These are phyloP conservation scores for Pandemis heparana DNA, from an alignment of 2,888 invertebrate genomes.

Conservation along the genomic window DNA sequence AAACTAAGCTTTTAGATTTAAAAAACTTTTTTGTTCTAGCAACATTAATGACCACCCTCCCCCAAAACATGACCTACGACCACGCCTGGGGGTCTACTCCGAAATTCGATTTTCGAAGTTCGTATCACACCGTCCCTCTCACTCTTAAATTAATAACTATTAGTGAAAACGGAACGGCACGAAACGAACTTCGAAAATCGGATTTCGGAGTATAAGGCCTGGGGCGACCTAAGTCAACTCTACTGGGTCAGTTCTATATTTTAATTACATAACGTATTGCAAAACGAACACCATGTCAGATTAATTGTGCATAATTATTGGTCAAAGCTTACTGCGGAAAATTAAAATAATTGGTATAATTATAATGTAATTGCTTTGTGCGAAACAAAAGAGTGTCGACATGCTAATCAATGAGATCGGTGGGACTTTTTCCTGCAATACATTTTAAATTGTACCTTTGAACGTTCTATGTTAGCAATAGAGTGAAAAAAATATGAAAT, in stretches of 20 bases:
- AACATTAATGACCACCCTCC: no score
- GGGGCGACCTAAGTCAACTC: neutral
- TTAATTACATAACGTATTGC: constrained; percentile 27
- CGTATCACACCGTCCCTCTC: no score
- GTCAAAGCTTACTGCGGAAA: constrained; percentile 10
- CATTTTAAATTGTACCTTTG: neutral
- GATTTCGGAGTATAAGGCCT: no score
- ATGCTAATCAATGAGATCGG: neutral
- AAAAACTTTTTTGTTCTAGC: no score
- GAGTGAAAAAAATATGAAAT: no score
- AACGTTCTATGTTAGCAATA: no score
- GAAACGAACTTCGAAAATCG: no score
- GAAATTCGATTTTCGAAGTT: no score
- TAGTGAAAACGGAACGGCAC: no score
- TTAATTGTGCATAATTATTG: constrained; percentile 38
- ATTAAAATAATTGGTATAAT: constrained; percentile 23
- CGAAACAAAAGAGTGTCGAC: constrained; percentile 19
- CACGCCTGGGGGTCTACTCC: neutral
- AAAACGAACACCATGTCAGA: constrained; percentile 16
- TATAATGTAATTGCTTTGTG: constrained; percentile 27
- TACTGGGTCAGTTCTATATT: neutral
- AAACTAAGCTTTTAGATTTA: no score
- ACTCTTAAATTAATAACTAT: no score
- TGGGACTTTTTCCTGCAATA: neutral
- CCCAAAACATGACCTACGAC: no score